A percentile compares a stretch with the other conserved stretches of the same genome.
phyloP scores from a whole-genome alignment of 2,888 invertebrate genomes.

The Leptura quadrifasciata region DNA sequence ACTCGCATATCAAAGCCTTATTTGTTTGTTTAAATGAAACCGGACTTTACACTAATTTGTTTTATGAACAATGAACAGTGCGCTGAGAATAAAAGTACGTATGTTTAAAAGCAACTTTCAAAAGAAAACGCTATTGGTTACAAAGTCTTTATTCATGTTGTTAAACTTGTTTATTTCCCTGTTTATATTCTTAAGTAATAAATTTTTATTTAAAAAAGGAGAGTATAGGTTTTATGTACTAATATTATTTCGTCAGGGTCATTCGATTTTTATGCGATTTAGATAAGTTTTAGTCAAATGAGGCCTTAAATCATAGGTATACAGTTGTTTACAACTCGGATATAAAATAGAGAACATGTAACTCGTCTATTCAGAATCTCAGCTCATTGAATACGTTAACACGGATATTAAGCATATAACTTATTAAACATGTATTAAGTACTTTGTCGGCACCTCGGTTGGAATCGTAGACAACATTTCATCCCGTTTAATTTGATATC shows the following conservation, averaged over 20 bases:
- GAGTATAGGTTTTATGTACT: constrained; percentile 11
- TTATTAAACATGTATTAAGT: constrained; percentile 34
- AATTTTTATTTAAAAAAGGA: constrained; percentile 8
- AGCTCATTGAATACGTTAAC: constrained; percentile 44
- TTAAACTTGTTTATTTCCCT: constrained; percentile 25
- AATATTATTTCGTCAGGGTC: constrained; percentile 16
- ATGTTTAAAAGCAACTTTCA: constrained; percentile 6
- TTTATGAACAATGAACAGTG: constrained; percentile 21
- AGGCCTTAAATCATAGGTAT: constrained; percentile 7
- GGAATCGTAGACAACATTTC: constrained; percentile 23
- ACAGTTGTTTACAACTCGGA: neutral
- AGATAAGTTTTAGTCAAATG: constrained; percentile 4
- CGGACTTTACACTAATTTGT: constrained; percentile 1
- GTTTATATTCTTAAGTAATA: constrained; percentile 13
- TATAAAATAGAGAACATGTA: constrained; percentile 10
- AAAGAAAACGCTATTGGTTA: constrained; percentile 2
- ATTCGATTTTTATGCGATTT: constrained; percentile 18
- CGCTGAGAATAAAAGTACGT: constrained; percentile 9
- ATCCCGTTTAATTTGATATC: constrained; percentile 30
- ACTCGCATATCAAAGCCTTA: neutral
- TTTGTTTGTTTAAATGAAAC: constrained; percentile 14
- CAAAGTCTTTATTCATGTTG: constrained; percentile 13
- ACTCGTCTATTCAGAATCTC: constrained; percentile 10
- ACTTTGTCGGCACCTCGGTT: constrained; percentile 44
- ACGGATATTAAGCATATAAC: constrained; percentile 40